Percentiles rank a stretch among this genome's conserved stretches.
Evolutionary conservation across 2,888 invertebrate species (phyloP).

Genomic region (Melipona bicolor): DNA sequence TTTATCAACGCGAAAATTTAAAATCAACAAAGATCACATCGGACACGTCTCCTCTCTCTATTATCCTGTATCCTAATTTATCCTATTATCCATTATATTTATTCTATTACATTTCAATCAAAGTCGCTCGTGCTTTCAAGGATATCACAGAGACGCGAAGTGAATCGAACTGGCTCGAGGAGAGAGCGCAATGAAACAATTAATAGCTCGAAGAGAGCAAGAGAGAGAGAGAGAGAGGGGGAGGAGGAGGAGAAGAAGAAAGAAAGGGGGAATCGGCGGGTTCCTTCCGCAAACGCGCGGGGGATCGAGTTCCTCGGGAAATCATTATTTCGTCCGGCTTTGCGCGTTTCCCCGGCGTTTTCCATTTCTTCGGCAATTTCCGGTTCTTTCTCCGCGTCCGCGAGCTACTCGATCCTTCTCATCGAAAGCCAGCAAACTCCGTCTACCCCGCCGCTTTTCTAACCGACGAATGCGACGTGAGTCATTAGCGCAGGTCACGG

Average conservation of each 20-base stretch:
- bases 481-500: slow-evolving; percentile 82
- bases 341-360: slow-evolving; percentile 46
- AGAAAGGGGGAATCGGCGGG: slow-evolving; percentile 1
- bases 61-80: no score
- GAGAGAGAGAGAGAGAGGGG: not conserved
- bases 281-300: slow-evolving; percentile 8
- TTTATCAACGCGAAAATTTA: no score
- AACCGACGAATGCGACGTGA: slow-evolving; percentile 76
- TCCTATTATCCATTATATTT: no score
- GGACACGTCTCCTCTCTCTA: not conserved
- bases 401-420: slow-evolving; percentile 56
- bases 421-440: slow-evolving; percentile 34
- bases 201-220: slow-evolving; percentile 7
- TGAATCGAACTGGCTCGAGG: not conserved
- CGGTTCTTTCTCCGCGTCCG: slow-evolving; percentile 51
- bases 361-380: slow-evolving; percentile 57
- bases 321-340: slow-evolving; percentile 49
- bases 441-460: slow-evolving; percentile 36
- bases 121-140: not conserved
- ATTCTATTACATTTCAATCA: not conserved
- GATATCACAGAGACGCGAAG: not conserved
- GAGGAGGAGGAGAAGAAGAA: not conserved
- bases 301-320: slow-evolving; percentile 47
- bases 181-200: slow-evolving; percentile 18
- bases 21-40: not conserved